phyloP scores from a whole-genome alignment of 2,113 vertebrate species.

The Procapra przewalskii region DNA sequence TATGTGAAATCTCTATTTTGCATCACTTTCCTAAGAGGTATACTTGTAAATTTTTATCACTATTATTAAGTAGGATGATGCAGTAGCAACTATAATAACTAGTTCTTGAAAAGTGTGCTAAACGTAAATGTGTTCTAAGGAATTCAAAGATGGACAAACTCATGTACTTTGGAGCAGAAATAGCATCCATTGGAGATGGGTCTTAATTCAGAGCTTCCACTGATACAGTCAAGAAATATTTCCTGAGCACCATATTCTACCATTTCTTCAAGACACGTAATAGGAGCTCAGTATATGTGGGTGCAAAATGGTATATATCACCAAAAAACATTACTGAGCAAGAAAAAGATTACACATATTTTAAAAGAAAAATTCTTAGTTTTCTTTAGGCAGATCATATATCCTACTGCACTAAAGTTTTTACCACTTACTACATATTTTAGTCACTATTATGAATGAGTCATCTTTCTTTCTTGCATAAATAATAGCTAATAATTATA shows the following conservation, averaged over 20 bases:
- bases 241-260: not conserved
- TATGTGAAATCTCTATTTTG: not conserved
- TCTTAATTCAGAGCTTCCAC: not conserved
- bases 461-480: not conserved
- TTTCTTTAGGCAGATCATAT: not conserved
- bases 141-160: not conserved
- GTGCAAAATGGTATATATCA: not conserved
- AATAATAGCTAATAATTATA: not conserved
- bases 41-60: not conserved
- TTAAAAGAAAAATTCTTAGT: not conserved
- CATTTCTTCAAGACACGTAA: not conserved
- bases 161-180: not conserved
- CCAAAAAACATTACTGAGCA: not conserved
- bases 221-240: not conserved
- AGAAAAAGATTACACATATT: not conserved
- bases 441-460: too few species aligned
- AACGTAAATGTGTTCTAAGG: not conserved
- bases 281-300: not conserved
- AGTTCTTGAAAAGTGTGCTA: not conserved
- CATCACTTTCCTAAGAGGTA: not conserved
- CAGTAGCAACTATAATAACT: not conserved
- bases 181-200: accelerated
- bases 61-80: not conserved
- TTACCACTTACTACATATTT: not conserved
- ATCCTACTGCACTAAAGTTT: not conserved